A percentile compares a stretch with the other conserved stretches of the same genome.
These are phyloP conservation scores for Zele albiditarsus DNA, from an alignment of 2,888 invertebrate species.

Conservation along the genomic window DNA sequence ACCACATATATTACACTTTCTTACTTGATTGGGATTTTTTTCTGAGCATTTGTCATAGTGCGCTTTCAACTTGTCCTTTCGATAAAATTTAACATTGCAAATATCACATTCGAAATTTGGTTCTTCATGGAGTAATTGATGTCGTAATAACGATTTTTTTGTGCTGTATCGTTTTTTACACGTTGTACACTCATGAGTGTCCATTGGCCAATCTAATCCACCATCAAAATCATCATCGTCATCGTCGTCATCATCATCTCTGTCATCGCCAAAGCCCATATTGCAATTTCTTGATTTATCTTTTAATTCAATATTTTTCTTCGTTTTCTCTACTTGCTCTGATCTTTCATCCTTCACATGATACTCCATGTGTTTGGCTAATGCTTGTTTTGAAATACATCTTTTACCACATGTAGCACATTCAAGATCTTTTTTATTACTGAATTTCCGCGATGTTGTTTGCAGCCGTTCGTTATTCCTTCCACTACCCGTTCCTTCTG, in stretches of 20 bases:
- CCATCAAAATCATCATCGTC: conserved; percentile 68
- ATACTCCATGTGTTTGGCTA: conserved; percentile 67
- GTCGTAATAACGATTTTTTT: conserved; percentile 68
- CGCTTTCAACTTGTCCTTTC: conserved; percentile 70
- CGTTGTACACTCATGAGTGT: conserved; percentile 68
- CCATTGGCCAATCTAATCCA: conserved; percentile 69
- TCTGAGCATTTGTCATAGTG: conserved; percentile 72
- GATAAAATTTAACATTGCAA: conserved; percentile 69
- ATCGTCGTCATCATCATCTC: conserved; percentile 56
- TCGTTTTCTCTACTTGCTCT: conserved; percentile 46
- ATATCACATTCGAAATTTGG: conserved; percentile 71
- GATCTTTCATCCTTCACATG: conserved; percentile 63
- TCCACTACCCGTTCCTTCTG: background rate
- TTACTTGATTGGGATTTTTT: conserved; percentile 70
- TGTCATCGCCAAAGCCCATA: conserved; percentile 36
- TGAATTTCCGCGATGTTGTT: conserved; percentile 46
- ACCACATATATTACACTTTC: conserved; percentile 70
- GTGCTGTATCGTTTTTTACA: conserved; percentile 70
- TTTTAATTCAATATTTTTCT: conserved; percentile 46
- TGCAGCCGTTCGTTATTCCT: conserved; percentile 22
- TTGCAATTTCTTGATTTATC: conserved; percentile 34
- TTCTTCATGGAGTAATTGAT: conserved; percentile 69
- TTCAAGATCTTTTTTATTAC: conserved; percentile 57
- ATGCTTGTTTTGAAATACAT: conserved; percentile 65
- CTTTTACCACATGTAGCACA: conserved; percentile 66